Percentiles rank a stretch among this genome's conserved stretches.
phyloP scores from a whole-genome alignment of 2,888 invertebrate species.

The Nysson spinosus region DNA sequence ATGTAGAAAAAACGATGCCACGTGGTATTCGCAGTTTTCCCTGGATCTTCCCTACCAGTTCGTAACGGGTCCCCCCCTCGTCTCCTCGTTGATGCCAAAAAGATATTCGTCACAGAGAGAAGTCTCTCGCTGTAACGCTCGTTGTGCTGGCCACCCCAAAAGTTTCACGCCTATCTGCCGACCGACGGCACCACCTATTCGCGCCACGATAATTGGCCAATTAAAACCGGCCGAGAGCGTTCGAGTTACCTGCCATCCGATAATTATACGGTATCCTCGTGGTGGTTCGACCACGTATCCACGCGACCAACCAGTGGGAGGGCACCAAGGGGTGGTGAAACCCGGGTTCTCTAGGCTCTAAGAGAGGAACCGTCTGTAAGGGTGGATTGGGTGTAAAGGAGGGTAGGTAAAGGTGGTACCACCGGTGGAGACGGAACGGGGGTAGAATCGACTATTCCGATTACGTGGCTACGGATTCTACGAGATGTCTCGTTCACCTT shows the following conservation, averaged over 20 bases:
- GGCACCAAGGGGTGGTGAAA: slow-evolving; percentile 32
- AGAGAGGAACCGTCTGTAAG: slow-evolving; percentile 27
- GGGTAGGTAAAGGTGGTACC: slow-evolving; percentile 20
- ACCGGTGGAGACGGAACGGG: slow-evolving; percentile 55
- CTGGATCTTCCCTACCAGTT: slow-evolving; percentile 29
- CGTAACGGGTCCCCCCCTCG: too few species aligned
- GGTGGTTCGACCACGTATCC: slow-evolving; percentile 72
- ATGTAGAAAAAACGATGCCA: background rate
- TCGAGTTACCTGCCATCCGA: slow-evolving; percentile 73
- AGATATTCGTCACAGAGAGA: slow-evolving; percentile 64
- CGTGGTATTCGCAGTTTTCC: background rate
- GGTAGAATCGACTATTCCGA: slow-evolving; percentile 73
- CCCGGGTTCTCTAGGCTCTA: too few species aligned
- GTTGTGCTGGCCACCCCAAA: slow-evolving; percentile 72
- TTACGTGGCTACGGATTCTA: slow-evolving; percentile 70
- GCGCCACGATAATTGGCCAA: slow-evolving; percentile 77
- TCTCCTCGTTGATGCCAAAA: too few species aligned
- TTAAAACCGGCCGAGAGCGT: slow-evolving; percentile 72
- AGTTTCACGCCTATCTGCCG: slow-evolving; percentile 76
- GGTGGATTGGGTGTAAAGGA: slow-evolving; percentile 9
- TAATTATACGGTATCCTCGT: slow-evolving; percentile 72
- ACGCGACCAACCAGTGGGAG: slow-evolving; percentile 60
- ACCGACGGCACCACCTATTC: slow-evolving; percentile 71
- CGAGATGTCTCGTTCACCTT: slow-evolving; percentile 5
- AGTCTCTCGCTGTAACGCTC: slow-evolving; percentile 66